These are phyloP conservation scores for Xiphorhynchus erythropygius DNA, from an alignment of 2,797 vertebrate species.

Conservation along the genomic window DNA sequence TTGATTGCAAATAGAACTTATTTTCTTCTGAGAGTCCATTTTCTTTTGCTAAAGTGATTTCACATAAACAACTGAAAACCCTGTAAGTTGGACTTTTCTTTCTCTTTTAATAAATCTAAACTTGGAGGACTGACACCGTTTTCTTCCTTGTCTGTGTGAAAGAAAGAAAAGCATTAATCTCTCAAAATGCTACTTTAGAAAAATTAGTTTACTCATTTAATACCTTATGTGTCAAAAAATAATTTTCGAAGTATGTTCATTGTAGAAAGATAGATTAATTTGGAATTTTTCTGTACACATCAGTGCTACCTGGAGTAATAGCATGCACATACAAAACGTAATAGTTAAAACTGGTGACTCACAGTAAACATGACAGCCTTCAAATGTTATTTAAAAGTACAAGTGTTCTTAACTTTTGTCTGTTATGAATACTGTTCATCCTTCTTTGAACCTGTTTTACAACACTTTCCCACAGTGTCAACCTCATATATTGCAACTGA, in stretches of 20 bases:
- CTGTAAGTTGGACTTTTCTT: neutral
- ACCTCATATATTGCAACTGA: slow-evolving; percentile 1
- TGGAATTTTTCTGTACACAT: neutral
- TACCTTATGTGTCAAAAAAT: neutral
- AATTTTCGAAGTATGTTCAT: neutral
- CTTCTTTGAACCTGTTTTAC: slow-evolving; percentile 28
- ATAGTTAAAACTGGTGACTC: slow-evolving; percentile 44
- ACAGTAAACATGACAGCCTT: neutral
- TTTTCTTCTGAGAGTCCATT: neutral
- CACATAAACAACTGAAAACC: neutral
- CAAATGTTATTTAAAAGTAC: slow-evolving; percentile 1
- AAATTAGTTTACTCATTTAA: neutral
- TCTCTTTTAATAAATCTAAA: neutral
- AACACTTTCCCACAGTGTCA: slow-evolving; percentile 24
- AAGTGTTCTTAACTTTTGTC: neutral
- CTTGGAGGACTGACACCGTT: neutral
- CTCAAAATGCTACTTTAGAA: neutral
- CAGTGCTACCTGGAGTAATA: neutral
- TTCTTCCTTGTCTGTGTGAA: neutral
- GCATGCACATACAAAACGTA: neutral
- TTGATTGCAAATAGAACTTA: neutral
- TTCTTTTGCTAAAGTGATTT: neutral
- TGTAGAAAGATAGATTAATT: neutral
- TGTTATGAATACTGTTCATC: slow-evolving; percentile 24
- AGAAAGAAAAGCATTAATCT: neutral